Evolutionary conservation across 2,113 vertebrate genomes (phyloP).

Genomic region (Psammodynastes pulverulentus): DNA sequence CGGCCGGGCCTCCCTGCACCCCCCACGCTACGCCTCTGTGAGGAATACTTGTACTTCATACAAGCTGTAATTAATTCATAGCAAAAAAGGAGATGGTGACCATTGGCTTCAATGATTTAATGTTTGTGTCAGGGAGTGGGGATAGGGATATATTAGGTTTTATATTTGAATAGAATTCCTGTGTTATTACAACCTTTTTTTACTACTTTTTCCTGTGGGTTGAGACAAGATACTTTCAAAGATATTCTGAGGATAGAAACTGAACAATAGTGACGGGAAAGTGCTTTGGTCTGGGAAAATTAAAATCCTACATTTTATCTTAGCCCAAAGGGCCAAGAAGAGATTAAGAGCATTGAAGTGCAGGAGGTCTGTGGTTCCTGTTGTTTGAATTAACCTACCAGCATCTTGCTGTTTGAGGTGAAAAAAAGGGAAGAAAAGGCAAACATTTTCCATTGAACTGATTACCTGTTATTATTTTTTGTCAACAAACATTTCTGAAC

Average conservation of each 20-base stretch:
- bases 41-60: not conserved
- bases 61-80: not conserved
- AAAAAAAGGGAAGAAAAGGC: not conserved
- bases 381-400: not conserved
- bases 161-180: not conserved
- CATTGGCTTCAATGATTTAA: not conserved
- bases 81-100: not conserved
- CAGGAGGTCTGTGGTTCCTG: not conserved
- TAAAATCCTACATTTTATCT: not conserved
- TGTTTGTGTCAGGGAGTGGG: not conserved
- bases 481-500: not conserved
- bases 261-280: not conserved
- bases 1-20: no score
- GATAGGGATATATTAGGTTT: not conserved
- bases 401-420: not conserved
- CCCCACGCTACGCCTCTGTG: no score
- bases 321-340: not conserved
- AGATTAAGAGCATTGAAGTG: not conserved
- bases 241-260: not conserved
- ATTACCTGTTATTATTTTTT: not conserved
- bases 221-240: not conserved
- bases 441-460: not conserved
- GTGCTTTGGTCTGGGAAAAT: not conserved
- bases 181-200: not conserved
- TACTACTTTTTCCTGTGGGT: not conserved